Base-by-base conservation (phyloP, 2,888 invertebrate genomes). In the Hypselothyrea guttata region DNA sequence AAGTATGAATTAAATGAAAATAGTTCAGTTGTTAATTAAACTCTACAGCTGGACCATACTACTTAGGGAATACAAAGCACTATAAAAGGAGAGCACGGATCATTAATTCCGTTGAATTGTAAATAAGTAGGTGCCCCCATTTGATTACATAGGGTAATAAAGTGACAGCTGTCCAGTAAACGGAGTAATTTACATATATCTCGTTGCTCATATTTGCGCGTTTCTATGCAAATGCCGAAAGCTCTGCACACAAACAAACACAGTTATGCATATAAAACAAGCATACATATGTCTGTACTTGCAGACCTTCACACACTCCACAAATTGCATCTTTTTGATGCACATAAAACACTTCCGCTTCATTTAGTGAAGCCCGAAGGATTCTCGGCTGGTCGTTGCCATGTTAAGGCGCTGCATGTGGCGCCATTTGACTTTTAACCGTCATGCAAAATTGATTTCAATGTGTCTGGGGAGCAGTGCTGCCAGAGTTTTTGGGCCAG, bases 281-380 rank as follows among this genome's bases (percentile, higher is more conserved):
- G 28, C 16, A 30, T 13, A 33, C 33, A 47, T 27, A 15, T 16
- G 27, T 35, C 18, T 22, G 11, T 9, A 7, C 28, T 34, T 38
- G 34, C 22, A 22, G 5, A 30, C 11, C 13, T 12, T 27, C 27
- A 37, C 27, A 7, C n/a, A 15, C 13, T 31, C 16, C 40, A 53
- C 34, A 38, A 69, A 74, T 64, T 67, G 68, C 71, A 84, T 22
- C 61, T 47, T 65, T 52, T 69, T 63, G 44, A 56, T 59, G 56
- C 72, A n/a, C n/a, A 75, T 75, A 78, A 78, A 70, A 72, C 70
- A 68, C 78, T 82, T 84, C 83, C 82, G 72, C 67, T 70, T 84
- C 79, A 79, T 84, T 84, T 64, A 68, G 68, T 38, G 55, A 42
- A 57, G 56, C 42, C 55, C 31, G 49, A 66, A 42, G 44, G 38